These are phyloP conservation scores for Drosophila subquinaria DNA, from an alignment of 2,888 invertebrate genomes.

Conservation along the genomic window DNA sequence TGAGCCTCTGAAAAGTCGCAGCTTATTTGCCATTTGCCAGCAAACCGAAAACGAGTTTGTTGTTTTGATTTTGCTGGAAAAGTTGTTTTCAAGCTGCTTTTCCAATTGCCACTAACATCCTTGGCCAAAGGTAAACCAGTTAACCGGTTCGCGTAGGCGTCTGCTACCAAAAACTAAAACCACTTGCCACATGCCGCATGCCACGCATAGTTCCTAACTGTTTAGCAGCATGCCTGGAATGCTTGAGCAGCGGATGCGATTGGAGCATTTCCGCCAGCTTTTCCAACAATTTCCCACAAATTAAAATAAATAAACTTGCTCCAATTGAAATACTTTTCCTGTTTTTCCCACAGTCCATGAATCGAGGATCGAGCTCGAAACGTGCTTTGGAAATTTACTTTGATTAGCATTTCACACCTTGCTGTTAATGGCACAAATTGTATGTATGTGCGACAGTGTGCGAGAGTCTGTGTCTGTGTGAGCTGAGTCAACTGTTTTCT, in stretches of 20 bases:
- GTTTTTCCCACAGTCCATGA: constrained; percentile 51
- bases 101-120: constrained; percentile 72
- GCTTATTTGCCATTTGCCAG: constrained; percentile 48
- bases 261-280: constrained; percentile 44
- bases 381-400: constrained; percentile 62
- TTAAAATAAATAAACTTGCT: constrained; percentile 31
- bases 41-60: constrained; percentile 66
- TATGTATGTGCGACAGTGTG: constrained; percentile 4
- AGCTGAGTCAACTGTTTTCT: constrained; percentile 67
- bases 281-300: constrained; percentile 41
- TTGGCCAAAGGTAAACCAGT: constrained; percentile 81
- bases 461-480: constrained; percentile 7
- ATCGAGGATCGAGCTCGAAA: constrained; percentile 27
- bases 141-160: constrained; percentile 68
- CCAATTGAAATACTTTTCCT: constrained; percentile 38
- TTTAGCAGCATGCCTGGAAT: constrained; percentile 13
- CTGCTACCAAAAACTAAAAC: constrained; percentile 35
- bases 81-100: constrained; percentile 68
- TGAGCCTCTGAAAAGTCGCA: constrained; percentile 24
- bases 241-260: constrained; percentile 19
- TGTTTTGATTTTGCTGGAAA: constrained; percentile 67
- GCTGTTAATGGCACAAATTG: constrained; percentile 60
- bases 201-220: constrained; percentile 30
- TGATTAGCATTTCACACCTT: constrained; percentile 58
- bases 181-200: constrained; percentile 32